Evolutionary conservation across 2,888 invertebrate genomes (phyloP), one percentile per base, ranked within the genome.

Genomic region (Stegophylla sp.): DNA sequence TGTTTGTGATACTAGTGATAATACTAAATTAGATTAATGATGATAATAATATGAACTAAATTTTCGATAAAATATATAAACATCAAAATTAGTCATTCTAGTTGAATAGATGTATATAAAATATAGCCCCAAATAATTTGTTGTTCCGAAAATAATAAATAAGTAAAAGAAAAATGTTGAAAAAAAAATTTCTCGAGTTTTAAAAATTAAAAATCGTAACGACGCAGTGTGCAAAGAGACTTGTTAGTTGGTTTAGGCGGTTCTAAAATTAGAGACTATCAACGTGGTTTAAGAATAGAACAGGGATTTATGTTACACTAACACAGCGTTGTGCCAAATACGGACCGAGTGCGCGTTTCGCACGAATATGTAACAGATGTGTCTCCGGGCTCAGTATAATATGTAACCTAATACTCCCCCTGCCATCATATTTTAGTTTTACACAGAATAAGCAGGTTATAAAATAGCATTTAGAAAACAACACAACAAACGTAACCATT

Each of bases 201-300:
- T 64, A 41, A 51, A 41, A 72, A 13, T 23, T 15, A 23, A 56
- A n/a, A 64, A 1, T 10, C 53, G 64, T 64, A 23, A 41, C 34
- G 34, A n/a, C 41, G 79, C 79, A 10, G 79, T 79, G 79, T 79
- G 79, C 79, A 79, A 71, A 79, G 77, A 34, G 1, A 34, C 34
- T 34, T 34, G 3, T 34, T 15, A 10, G 9, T 26, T 15, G 23
- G 23, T 34, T 59, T 20, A n/a, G 12, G 9, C 17, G n/a, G 20
- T 69, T 69, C 79, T 79, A 79, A 79, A 79, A 79, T 79, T 79
- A 79, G 79, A 79, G 59, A 51, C 69, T 48, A 59, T 48, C 28
- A 61, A 45, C 61, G 41, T 34, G 23, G 79, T 71, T 71, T 13
- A 69, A 79, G 79, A 79, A 79, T 79, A 79, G 79, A 79, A 71